These are phyloP conservation scores for Drosophila bocki DNA, from an alignment of 1,140 invertebrate species.

Conservation along the genomic window DNA sequence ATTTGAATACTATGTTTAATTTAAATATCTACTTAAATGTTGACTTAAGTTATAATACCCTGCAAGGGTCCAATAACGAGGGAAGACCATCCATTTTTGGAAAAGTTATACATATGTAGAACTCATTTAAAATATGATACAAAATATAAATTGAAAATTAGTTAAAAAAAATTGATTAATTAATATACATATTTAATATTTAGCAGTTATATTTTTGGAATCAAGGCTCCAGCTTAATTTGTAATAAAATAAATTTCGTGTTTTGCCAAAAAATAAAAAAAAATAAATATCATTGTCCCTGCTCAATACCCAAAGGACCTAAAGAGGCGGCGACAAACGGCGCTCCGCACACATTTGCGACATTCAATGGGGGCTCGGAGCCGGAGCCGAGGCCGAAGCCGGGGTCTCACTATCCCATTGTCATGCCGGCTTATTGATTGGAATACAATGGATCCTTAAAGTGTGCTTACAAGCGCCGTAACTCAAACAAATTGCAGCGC, in stretches of 20 bases:
- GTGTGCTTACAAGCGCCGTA: constrained; percentile 85
- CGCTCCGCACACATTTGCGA: constrained; percentile 61
- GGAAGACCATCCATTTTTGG: no score
- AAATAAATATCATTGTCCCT: background rate
- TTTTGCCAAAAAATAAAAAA: background rate
- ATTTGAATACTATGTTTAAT: no score
- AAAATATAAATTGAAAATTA: no score
- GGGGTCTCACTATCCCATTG: constrained; percentile 62
- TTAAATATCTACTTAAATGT: no score
- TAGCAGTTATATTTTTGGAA: no score
- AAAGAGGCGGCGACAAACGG: constrained; percentile 54
- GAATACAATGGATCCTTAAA: constrained; percentile 85
- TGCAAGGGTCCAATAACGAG: no score
- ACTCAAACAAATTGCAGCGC: constrained; percentile 85
- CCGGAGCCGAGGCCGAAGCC: background rate
- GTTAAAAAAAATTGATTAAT: no score
- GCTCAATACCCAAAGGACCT: constrained; percentile 37
- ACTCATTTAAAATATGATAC: no score
- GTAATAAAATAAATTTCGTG: background rate
- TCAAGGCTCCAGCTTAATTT: background rate
- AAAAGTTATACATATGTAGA: no score
- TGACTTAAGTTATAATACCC: no score
- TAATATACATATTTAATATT: no score
- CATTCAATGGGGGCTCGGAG: constrained; percentile 57
- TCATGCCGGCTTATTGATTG: constrained; percentile 83